phyloP scores from a whole-genome alignment of 2,888 invertebrate species.

The Hemithea aestivaria region DNA sequence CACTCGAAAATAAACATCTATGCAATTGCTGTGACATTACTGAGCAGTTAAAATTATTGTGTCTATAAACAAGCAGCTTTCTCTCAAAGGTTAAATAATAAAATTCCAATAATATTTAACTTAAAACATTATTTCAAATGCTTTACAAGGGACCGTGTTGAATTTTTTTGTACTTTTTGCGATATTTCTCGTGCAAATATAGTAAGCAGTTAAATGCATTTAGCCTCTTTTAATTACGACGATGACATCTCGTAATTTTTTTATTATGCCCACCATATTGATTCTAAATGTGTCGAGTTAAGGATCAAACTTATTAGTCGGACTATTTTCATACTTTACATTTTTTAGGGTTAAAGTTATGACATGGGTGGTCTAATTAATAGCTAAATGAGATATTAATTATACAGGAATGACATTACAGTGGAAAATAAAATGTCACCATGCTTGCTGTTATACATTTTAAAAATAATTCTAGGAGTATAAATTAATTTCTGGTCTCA shows the following conservation, averaged over 20 bases:
- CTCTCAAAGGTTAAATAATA: constrained; percentile 14
- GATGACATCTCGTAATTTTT: constrained; percentile 26
- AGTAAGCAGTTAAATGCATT: constrained; percentile 38
- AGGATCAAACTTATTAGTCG: constrained; percentile 3
- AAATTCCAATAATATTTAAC: constrained; percentile 3
- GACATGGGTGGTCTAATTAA: constrained; percentile 10
- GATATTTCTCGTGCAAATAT: constrained; percentile 31
- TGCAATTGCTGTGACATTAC: no score
- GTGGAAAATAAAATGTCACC: no score
- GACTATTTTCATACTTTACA: neutral
- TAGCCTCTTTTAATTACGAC: constrained; percentile 40
- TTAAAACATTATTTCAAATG: neutral
- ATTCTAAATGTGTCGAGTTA: neutral
- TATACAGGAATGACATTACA: constrained; percentile 2
- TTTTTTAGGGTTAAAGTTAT: constrained; percentile 1
- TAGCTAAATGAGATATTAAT: constrained; percentile 8
- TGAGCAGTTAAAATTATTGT: no score
- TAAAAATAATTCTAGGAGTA: no score
- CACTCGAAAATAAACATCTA: no score
- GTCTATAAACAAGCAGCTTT: neutral
- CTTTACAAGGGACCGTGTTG: constrained; percentile 18
- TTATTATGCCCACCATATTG: neutral
- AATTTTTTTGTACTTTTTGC: constrained; percentile 18
- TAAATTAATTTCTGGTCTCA: no score
- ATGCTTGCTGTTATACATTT: no score